Conservation (phyloP, 2,797 vertebrate species). For the Hemibagrus guttatus region DNA sequence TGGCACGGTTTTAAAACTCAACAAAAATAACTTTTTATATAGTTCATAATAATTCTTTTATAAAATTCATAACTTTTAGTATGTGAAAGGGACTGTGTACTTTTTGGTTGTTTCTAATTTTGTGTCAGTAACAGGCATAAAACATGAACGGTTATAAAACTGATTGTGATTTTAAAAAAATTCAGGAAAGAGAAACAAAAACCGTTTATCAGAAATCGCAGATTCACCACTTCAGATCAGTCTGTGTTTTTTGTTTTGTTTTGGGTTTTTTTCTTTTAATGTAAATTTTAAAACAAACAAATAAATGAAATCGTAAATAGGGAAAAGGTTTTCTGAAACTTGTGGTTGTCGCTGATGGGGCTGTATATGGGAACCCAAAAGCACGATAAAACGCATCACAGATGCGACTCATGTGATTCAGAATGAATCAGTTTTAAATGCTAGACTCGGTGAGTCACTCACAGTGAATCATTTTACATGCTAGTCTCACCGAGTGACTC, state of each 20-base stretch:
- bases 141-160: neutral
- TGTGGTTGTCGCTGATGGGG: neutral
- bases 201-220: neutral
- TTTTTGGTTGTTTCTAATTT: neutral
- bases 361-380: neutral
- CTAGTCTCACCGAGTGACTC: neutral
- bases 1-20: neutral
- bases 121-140: neutral
- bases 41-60: neutral
- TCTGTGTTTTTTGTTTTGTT: neutral
- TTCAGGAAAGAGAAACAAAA: neutral
- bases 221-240: neutral
- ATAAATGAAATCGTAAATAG: neutral
- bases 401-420: neutral
- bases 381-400: neutral
- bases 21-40: neutral
- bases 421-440: neutral
- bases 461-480: neutral
- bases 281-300: too few relatives aligned
- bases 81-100: neutral
- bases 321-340: neutral
- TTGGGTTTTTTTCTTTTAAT: too few relatives aligned
- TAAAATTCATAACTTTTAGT: neutral
- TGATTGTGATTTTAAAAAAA: neutral
- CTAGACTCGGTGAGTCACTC: neutral